Evolutionary conservation across 2,888 invertebrate genomes (phyloP), one percentile per base, ranked within the genome.

Genomic region (Reticulitermes lucifugus): DNA sequence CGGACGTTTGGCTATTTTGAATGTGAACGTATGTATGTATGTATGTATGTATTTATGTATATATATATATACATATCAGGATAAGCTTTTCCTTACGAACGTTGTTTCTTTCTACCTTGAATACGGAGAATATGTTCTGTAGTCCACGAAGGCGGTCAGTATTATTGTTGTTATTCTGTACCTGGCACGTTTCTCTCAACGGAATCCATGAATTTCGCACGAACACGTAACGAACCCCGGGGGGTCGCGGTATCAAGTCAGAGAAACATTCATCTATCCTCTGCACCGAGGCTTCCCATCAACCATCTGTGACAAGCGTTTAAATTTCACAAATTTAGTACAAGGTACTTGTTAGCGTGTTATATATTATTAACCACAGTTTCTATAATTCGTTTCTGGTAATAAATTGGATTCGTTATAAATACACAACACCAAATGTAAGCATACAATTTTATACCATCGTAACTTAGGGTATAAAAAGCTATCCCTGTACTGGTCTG

Each of bases 281-380:
- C 35, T n/a, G 21, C 21, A 2, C 60, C 22, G 60, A 21, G 14
- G 14, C 4, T n/a, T 12, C 65, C 1, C 65, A 65, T n/a, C n/a
- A 65, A 60, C 60, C 60, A 60, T n/a, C 60, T 10, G 25, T 21
- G 73, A 73, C 73, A 73, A 41, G 73, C 73, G 6, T 65, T 41
- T 73, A 73, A 73, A 73, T 41, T 71, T 73, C 73, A 73, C 73
- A 73, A 73, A 41, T 73, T 73, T 73, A 73, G 41, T 41, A 73
- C 73, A 73, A 73, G 41, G 18, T 41, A 5, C 73, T 41, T 41
- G 35, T 41, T 73, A 73, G 29, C 41, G 73, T 5, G 41, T 41
- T 73, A 35, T 71, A 46, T 46, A 46, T 46, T 46, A 46, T 46
- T 46, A 46, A 12, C 46, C 9, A 12, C 10, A n/a, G 14, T 25